Evolutionary conservation across 2,888 invertebrate species (phyloP).

Genomic region (Rhagonycha fulva): DNA sequence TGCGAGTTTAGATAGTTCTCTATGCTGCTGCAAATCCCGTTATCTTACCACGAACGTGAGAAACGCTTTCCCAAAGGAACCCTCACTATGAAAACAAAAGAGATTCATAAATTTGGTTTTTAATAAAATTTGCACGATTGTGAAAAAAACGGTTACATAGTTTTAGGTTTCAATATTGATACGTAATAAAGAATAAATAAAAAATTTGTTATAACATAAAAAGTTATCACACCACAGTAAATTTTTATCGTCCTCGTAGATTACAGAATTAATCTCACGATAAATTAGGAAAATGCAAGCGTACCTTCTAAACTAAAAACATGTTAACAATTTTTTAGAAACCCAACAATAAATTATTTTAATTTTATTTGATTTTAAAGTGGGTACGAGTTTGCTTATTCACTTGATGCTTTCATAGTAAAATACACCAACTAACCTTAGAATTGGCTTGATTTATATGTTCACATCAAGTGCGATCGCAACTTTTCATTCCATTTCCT

Average conservation of each 20-base stretch:
- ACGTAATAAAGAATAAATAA: conserved; percentile 10
- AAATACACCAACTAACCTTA: background rate
- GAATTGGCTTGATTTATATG: conserved; percentile 1
- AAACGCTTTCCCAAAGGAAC: conserved; percentile 26
- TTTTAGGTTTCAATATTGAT: conserved; percentile 15
- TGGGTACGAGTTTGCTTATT: background rate
- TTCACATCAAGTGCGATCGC: background rate
- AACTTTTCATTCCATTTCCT: conserved; percentile 4
- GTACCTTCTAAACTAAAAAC: background rate
- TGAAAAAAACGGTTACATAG: conserved; percentile 14
- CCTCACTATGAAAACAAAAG: conserved; percentile 30
- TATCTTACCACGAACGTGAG: conserved; percentile 31
- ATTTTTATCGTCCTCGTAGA: background rate
- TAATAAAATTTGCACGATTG: conserved; percentile 28
- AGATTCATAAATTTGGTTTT: conserved; percentile 33
- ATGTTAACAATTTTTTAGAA: background rate
- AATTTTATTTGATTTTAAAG: background rate
- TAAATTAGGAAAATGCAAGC: background rate
- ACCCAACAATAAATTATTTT: background rate
- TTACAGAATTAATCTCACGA: background rate
- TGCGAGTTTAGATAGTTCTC: conserved; percentile 25
- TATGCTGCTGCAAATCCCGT: conserved; percentile 29
- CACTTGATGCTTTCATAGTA: background rate
- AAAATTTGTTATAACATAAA: background rate
- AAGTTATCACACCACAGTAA: background rate